Conservation (phyloP, 2,797 vertebrate genomes). For the Rhinella marina region DNA sequence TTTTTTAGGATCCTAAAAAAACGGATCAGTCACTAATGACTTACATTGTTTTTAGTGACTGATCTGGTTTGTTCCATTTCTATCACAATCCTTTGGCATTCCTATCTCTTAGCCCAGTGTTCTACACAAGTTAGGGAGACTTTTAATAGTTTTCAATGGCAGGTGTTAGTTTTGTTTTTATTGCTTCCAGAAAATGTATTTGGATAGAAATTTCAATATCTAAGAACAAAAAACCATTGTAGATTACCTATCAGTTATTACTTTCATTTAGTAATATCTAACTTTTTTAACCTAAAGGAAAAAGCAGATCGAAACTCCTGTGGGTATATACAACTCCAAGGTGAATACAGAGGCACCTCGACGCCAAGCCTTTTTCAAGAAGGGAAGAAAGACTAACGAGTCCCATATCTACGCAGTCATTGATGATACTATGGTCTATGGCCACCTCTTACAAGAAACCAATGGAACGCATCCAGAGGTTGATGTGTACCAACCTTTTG, state of each 20-base stretch:
- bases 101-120: too few relatives aligned
- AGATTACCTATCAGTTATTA: neutral
- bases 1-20: too few relatives aligned
- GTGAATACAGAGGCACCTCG: conserved; percentile 79
- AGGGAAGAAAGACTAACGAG: conserved; percentile 79
- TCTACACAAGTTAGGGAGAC: too few relatives aligned
- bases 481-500: conserved; percentile 85
- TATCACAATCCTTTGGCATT: too few relatives aligned
- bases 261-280: neutral
- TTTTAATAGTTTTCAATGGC: too few relatives aligned
- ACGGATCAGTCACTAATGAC: too few relatives aligned
- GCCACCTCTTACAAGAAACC: conserved; percentile 77
- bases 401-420: conserved; percentile 90
- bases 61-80: too few relatives aligned
- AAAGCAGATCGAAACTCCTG: conserved; percentile 77
- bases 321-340: conserved; percentile 83
- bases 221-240: neutral
- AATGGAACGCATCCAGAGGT: conserved; percentile 73
- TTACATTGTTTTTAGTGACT: too few relatives aligned
- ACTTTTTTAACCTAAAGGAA: conserved; percentile 65
- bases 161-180: too few relatives aligned
- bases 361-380: conserved; percentile 74
- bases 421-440: conserved; percentile 86
- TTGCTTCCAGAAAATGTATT: too few relatives aligned
- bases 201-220: too few relatives aligned